Evolutionary conservation across 2,797 vertebrate genomes (phyloP), one percentile per base, ranked within the genome.

Genomic region (Lagodon rhomboides): DNA sequence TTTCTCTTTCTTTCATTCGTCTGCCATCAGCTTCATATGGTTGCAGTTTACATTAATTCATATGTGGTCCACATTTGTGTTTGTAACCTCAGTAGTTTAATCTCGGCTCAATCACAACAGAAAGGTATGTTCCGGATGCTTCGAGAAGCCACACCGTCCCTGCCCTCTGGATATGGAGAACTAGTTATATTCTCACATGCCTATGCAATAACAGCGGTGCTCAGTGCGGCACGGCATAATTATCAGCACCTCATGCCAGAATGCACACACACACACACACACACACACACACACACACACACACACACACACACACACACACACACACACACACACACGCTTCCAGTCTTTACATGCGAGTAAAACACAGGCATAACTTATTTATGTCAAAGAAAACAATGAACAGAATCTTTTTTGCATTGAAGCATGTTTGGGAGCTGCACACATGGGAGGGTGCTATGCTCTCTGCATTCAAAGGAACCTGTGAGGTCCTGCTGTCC

Each of bases 1-100:
- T 93, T 91, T 90, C 79, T 88, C 79, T 83, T 88, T 84, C 89
- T 92, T 90, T 91, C 74, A 75, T 85, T 88, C 54, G 77, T 83
- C 84, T 91, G 85, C 89, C 89, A 83, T 91, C 73, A 80, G 80
- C 69, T 75, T 94, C 93, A 94, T 91, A 89, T 94, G 93, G 93
- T 92, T 93, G 87, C 51, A 92, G 85, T 94, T 95, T 93, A 89
- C 92, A 89, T 94, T 91, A 70, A 93, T 93, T 94, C 89, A 89
- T 91, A 94, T 87, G 91, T 80, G 87, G 84, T 83, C 79, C 86
- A 87, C 87, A 85, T 91, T 91, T 92, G 84, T 85, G 87, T 91
- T 90, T 87, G 87, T 71, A 85, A 84, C 89, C 85, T 85, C 68
- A 78, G 87, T 85, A 90, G 90, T 91, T 90, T 93, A 90, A 92